Base-by-base conservation (phyloP, 2,113 vertebrate genomes). In the Epinephelus fuscoguttatus region DNA sequence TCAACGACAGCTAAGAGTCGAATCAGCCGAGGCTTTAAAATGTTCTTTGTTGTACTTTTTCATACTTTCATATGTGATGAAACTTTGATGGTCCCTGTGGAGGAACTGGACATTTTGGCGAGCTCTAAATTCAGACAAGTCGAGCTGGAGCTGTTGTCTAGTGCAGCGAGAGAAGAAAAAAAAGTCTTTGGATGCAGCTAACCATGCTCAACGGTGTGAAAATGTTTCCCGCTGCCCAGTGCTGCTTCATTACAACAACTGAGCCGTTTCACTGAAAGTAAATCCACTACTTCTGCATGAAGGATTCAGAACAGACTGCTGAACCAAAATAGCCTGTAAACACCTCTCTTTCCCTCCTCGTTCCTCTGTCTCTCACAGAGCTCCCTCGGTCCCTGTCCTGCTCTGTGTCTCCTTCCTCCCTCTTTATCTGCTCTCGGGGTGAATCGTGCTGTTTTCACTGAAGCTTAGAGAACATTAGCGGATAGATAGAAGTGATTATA, bases 271-370 rank as follows among this genome's bases (percentile, higher is more conserved):
- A 82, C 61, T 66, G 40, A 80, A 25, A 80, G 56, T 55, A 88
- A 73, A 80, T 74, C 62, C n/a, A 2, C 81, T 71, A 9, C 75
- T 91, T 90, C 82, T 92, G 89, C 88, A 88, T 86, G 86, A 89
- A 75, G 69, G 84, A 53, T 21, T 79, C 59, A 75, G 42, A 89
- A 82, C 27, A 82, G 72, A 49, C 75, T 68, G 45, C 53, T 8
- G 30, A 78, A 40, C 81, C 74, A 70, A 87, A 93, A 87, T 72
- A 88, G 70, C 70, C 52, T 1, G n/a, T 67, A 49, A 82, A 86
- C 81, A 86, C 78, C 55, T 85, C 72, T 70, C 59, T 69, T 82
- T 85, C 72, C 61, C 62, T 72, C 23, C 25, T 53, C 21, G 52
- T 63, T 45, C 37, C 45, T 67, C 72, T 56, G 15, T 72, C 60